Percentiles rank a stretch among this genome's conserved stretches.
Conservation (phyloP, 2,113 vertebrate species). For the Otolemur garnettii region DNA sequence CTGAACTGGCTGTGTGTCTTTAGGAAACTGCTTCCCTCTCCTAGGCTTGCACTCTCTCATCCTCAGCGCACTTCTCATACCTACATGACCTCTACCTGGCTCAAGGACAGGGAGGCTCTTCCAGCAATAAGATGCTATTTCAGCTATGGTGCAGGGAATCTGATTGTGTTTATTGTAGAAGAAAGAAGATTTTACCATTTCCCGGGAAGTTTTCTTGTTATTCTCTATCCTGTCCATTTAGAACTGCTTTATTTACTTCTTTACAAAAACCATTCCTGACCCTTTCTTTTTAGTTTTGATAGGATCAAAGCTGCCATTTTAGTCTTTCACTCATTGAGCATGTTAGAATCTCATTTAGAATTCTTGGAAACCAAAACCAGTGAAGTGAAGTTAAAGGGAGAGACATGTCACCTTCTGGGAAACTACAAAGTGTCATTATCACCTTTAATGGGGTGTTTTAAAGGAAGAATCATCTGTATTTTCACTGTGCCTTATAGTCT, state of each 20-base stretch:
- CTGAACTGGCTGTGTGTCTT: background rate
- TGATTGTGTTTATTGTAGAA: background rate
- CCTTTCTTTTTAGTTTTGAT: background rate
- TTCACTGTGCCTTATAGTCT: background rate
- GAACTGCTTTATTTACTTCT: background rate
- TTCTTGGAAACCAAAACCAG: background rate
- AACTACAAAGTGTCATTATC: background rate
- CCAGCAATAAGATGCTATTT: background rate
- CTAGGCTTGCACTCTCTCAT: background rate
- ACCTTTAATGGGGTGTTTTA: background rate
- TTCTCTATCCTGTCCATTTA: background rate
- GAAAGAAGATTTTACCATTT: background rate
- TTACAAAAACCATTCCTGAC: background rate
- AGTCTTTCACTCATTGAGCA: background rate
- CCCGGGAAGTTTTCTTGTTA: background rate
- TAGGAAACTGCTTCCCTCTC: background rate
- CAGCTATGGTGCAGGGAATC: background rate
- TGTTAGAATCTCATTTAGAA: background rate
- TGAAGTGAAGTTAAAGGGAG: background rate
- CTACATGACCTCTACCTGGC: background rate
- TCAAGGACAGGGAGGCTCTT: fast-evolving
- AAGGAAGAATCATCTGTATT: background rate
- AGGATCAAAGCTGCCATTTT: background rate
- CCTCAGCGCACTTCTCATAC: background rate
- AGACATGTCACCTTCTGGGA: background rate